Conservation (phyloP, 2,113 vertebrate species). For the Cyprinus carpio region DNA sequence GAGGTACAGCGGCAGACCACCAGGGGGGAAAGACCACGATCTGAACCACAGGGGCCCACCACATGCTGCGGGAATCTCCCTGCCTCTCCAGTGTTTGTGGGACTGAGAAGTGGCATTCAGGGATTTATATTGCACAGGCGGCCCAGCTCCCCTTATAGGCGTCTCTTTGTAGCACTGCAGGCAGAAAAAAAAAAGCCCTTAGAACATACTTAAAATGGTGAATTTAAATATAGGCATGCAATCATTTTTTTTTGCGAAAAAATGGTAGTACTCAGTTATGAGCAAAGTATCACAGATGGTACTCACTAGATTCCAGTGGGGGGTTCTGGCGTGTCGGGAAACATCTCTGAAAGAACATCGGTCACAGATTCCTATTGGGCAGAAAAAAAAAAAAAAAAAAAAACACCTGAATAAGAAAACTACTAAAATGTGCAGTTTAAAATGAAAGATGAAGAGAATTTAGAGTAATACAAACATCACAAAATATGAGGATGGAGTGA, state of each 20-base stretch:
- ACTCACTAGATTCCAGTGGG: constrained; percentile 62
- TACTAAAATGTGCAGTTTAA: background rate
- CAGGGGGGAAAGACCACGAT: constrained; percentile 70
- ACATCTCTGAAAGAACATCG: constrained; percentile 61
- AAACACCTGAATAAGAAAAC: background rate
- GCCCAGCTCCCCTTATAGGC: constrained; percentile 74
- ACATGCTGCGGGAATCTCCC: constrained; percentile 58
- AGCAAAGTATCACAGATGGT: background rate
- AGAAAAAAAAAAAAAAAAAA: background rate
- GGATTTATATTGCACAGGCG: constrained; percentile 70
- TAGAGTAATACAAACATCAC: background rate
- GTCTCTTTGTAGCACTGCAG: constrained; percentile 71
- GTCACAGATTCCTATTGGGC: constrained; percentile 45
- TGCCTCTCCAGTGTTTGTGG: constrained; percentile 59
- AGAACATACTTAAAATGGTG: background rate
- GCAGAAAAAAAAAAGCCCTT: background rate
- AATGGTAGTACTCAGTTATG: background rate
- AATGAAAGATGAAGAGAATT: background rate
- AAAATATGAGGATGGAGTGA: background rate
- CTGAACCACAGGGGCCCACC: constrained; percentile 70
- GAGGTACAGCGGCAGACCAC: constrained; percentile 69
- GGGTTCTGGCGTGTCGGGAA: constrained; percentile 56
- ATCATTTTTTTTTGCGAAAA: background rate
- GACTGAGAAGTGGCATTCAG: constrained; percentile 62
- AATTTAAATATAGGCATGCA: background rate